phyloP scores from a whole-genome alignment of 2,888 invertebrate genomes.

The Aphodius granarius region DNA sequence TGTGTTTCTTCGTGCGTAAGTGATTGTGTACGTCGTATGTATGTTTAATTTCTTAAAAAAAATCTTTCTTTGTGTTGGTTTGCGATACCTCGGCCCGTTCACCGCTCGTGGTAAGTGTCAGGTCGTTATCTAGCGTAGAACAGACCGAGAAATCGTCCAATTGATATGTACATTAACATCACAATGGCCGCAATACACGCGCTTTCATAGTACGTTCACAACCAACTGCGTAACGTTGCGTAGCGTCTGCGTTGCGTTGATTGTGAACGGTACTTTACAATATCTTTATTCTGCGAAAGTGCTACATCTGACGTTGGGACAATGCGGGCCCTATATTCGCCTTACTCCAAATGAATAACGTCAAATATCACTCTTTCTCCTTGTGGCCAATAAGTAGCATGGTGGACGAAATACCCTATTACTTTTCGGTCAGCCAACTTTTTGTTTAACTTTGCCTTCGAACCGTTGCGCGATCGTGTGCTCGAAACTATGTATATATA shows the following conservation, averaged over 20 bases:
- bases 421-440: slow-evolving; percentile 1
- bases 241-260: no score
- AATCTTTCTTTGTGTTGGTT: slow-evolving; percentile 20
- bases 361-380: slow-evolving; percentile 3
- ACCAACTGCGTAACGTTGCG: slow-evolving; percentile 14
- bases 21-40: slow-evolving; percentile 39
- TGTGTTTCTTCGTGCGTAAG: slow-evolving; percentile 40
- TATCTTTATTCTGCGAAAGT: not conserved
- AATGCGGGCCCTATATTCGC: slow-evolving; percentile 24
- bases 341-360: slow-evolving; percentile 15
- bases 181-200: slow-evolving; percentile 39
- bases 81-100: slow-evolving; percentile 28
- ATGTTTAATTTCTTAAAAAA: slow-evolving; percentile 12
- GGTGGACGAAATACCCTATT: slow-evolving; percentile 14
- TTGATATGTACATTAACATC: slow-evolving; percentile 50
- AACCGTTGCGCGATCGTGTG: slow-evolving; percentile 13
- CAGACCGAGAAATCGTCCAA: slow-evolving; percentile 15
- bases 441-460: not conserved
- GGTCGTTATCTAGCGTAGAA: slow-evolving; percentile 49
- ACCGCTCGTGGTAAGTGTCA: slow-evolving; percentile 47
- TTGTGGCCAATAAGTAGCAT: not conserved
- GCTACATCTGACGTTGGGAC: slow-evolving; percentile 4
- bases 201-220: not conserved
- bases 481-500: not conserved
- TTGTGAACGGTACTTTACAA: slow-evolving; percentile 25